Evolutionary conservation across 2,113 vertebrate species (phyloP).

Genomic region (Thalassoma bifasciatum): DNA sequence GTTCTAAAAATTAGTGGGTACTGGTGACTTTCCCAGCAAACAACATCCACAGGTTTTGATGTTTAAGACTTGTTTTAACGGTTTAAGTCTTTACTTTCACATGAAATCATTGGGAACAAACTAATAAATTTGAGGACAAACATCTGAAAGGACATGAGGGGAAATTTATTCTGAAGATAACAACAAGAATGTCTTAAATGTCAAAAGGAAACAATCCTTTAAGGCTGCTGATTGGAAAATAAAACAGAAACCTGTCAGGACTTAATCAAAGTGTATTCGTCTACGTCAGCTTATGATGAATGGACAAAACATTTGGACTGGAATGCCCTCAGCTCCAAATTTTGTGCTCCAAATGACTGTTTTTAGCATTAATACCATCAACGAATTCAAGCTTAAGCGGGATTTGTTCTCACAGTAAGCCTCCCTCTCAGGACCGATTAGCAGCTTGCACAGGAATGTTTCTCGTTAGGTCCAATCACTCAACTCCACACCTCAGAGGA

Average conservation of each 20-base stretch:
- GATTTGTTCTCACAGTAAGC: constrained; percentile 23
- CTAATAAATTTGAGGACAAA: background rate
- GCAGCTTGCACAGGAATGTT: constrained; percentile 39
- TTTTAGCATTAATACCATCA: constrained; percentile 19
- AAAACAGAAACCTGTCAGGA: background rate
- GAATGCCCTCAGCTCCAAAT: background rate
- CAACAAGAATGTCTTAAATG: background rate
- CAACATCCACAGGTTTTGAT: too few relatives aligned
- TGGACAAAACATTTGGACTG: background rate
- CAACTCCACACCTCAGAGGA: constrained; percentile 39
- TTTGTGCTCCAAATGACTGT: background rate
- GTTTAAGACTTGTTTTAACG: too few relatives aligned
- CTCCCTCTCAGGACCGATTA: constrained; percentile 9
- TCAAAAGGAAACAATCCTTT: background rate
- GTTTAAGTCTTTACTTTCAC: background rate
- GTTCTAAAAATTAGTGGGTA: too few relatives aligned
- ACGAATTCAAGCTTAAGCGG: constrained; percentile 5
- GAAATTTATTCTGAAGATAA: background rate
- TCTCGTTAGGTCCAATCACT: constrained; percentile 31
- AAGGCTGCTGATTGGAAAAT: background rate
- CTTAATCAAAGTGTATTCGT: background rate
- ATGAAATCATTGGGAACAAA: background rate
- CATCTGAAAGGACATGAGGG: background rate
- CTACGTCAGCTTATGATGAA: background rate
- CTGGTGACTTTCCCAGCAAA: too few relatives aligned